Base-by-base conservation (phyloP, 2,797 vertebrate species). In the Sparus aurata region DNA sequence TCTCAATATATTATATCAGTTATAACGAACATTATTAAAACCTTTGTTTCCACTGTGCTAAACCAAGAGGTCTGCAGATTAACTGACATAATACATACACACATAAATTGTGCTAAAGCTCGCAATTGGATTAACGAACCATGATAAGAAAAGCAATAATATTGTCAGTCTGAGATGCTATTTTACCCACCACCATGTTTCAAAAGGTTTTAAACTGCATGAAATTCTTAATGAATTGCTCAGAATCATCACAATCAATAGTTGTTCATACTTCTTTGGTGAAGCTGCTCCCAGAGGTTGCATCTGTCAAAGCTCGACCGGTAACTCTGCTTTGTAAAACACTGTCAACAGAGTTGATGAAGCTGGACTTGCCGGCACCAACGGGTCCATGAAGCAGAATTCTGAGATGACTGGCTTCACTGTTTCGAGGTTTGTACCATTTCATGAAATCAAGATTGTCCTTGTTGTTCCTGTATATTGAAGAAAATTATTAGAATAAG, bases 281-380 rank as follows among this genome's bases (percentile, higher is more conserved):
- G 9, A 53, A 82, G 68, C 70, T 89, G 3, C 0, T 1, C 9
- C 17, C 22, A 60, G 20, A 8, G 1, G 0, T 5, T 43, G 54
- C 18, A 5, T 87, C 64, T 1, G 68, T 20, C 17, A 0, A 0
- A 47, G 10, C 66, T 49, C 20, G 61, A 15, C 0, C 0, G 0
- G 1, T 1, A 0, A 84, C 4, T 63, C 2, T 62, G 7, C 72
- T 84, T 59, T 23, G n/a, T 68, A 95, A 90, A 77, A 73, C 12
- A 66, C 77, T 93, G 75, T 86, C 82, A 46, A 93, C 86, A 54
- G 94, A 95, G 85, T 95, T 96, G 84, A 95, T 86, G 89, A 96
- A 93, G 65, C 90, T 94, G 69, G 93, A 94, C 81, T 95, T 96
- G 30, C 94, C 94, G 79, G 85, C 88, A 75, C 91, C 91, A 66